These are phyloP conservation scores for Rhabdomys dilectus DNA, from an alignment of 2,113 vertebrate genomes.

Conservation along the genomic window DNA sequence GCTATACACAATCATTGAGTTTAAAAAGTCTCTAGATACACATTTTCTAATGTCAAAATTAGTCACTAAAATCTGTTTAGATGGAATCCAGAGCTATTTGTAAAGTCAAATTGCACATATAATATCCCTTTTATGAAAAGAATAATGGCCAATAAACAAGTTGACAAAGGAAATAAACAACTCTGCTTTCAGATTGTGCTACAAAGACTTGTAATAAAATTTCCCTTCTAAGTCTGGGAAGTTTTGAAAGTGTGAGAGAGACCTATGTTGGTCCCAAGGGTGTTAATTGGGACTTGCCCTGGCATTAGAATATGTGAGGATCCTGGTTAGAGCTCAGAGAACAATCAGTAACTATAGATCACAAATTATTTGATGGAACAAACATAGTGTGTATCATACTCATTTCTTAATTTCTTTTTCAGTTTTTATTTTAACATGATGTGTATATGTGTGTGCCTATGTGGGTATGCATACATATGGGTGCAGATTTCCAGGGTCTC, in stretches of 20 bases:
- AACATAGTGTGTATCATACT: neutral
- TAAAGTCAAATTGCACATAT: neutral
- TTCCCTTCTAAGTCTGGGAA: neutral
- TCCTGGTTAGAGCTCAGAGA: neutral
- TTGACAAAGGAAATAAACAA: neutral
- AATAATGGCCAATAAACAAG: neutral
- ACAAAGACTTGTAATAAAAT: neutral
- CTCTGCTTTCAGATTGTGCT: neutral
- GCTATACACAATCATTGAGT: neutral
- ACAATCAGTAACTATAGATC: neutral
- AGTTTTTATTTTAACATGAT: neutral
- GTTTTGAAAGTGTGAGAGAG: neutral
- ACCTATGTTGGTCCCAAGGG: neutral
- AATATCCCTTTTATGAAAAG: neutral
- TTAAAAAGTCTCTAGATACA: conserved; percentile 44
- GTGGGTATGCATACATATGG: neutral
- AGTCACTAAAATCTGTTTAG: conserved; percentile 35
- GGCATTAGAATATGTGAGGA: neutral
- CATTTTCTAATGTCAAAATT: conserved; percentile 26
- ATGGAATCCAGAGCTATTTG: conserved; percentile 13
- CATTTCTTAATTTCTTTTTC: neutral
- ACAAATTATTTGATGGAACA: neutral
- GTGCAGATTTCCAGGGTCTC: neutral
- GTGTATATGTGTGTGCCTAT: neutral
- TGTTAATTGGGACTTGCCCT: neutral